Evolutionary conservation across 2,797 vertebrate species (phyloP).

Genomic region (Gorsachius magnificus): DNA sequence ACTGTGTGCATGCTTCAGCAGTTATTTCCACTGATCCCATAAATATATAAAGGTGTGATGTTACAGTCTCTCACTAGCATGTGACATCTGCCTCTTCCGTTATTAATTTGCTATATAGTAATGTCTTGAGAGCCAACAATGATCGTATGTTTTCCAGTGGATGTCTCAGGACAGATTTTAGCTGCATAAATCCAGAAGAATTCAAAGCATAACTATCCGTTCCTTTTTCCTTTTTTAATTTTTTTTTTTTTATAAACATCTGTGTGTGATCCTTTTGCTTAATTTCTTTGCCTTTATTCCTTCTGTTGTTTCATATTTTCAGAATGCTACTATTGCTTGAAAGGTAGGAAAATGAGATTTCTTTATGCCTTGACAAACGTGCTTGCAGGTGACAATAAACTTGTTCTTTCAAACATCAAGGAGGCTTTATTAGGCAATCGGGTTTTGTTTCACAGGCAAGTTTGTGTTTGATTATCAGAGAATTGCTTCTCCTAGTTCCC

Average conservation of each 20-base stretch:
- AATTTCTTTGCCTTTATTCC: neutral
- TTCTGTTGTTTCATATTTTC: neutral
- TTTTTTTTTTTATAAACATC: neutral
- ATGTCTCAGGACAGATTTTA: neutral
- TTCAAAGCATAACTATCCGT: neutral
- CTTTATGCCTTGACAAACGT: neutral
- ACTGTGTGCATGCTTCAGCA: neutral
- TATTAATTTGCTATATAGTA: neutral
- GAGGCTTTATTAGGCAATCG: neutral
- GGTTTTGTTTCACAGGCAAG: conserved; percentile 16
- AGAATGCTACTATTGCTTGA: neutral
- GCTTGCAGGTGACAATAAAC: conserved; percentile 33
- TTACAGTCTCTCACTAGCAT: neutral
- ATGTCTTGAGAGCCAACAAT: neutral
- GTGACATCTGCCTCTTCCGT: neutral
- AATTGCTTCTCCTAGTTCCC: neutral
- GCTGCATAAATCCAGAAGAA: neutral
- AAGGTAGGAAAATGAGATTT: neutral
- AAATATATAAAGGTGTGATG: neutral
- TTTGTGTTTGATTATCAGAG: conserved; percentile 21
- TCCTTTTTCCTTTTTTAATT: neutral
- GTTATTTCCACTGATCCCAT: neutral
- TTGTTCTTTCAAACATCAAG: conserved; percentile 3
- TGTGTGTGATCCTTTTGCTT: neutral
- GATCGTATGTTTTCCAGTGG: neutral